Evolutionary conservation across 2,888 invertebrate species (phyloP), one percentile per base, ranked within the genome.

Genomic region (Imbricaverruca yamaguchii): DNA sequence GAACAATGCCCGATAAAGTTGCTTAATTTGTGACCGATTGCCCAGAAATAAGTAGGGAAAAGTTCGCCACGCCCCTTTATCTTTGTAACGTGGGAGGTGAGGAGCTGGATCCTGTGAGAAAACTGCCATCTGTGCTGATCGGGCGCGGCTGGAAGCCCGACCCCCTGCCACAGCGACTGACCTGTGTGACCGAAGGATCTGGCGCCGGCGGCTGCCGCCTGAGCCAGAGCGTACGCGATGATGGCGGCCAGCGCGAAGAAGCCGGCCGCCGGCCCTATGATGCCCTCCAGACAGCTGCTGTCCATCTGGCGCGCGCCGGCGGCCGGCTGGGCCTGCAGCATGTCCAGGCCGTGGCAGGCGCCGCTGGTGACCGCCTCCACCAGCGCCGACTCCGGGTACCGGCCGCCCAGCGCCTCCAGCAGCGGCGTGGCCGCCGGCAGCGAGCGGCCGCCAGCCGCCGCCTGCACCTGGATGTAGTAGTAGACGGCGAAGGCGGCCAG

Each of bases 161-260:
- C 39, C 39, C 39, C 39, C 39, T 1, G 39, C 39, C 2, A 39
- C 39, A 39, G 39, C 39, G 39, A 39, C 39, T 69, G 13, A 69
- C 69, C 69, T 69, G 69, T 1, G 39, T 69, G 21, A 4, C 4
- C 13, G 13, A n/a, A 6, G 6, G 39, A 12, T 6, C n/a, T n/a
- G n/a, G 12, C 53, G 3, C n/a, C 69, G 23, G 23, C 23, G 11
- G 69, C 69, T 3, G 74, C 74, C 74, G 74, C 74, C 55, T 74
- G 74, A 12, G 74, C 74, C 74, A 74, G 55, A 2, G 74, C 74
- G 74, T 55, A 74, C 55, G 74, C 74, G 21, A 74, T 55, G 53
- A 74, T 21, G 9, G 74, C 74, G 7, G 53, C 74, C 55, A 74
- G 74, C 6, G 74, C 74, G 55, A 55, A 74, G 74, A 74, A 74